These are phyloP conservation scores for Drosophila sucinea DNA, from an alignment of 1,140 invertebrate genomes.

Conservation along the genomic window DNA sequence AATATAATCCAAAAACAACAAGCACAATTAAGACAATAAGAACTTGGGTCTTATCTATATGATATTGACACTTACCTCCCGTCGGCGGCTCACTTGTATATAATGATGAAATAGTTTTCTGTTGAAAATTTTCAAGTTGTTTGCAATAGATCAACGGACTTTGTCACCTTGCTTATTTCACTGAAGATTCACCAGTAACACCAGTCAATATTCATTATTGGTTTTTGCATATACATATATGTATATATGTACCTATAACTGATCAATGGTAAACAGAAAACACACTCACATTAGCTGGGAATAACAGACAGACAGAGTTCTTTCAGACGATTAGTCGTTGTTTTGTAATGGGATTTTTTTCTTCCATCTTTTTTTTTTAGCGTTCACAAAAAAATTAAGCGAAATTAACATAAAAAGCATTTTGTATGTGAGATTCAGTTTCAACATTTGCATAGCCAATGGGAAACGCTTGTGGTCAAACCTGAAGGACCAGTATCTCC, in stretches of 20 bases:
- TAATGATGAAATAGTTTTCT: conserved; percentile 29
- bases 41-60: conserved; percentile 8
- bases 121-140: conserved; percentile 16
- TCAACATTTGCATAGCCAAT: conserved; percentile 33
- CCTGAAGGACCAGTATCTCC: conserved; percentile 4
- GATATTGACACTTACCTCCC: conserved; percentile 32
- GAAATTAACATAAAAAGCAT: conserved; percentile 16
- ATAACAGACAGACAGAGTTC: conserved; percentile 23
- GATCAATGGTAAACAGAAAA: conserved; percentile 1
- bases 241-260: conserved; percentile 10
- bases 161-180: neutral
- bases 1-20: neutral
- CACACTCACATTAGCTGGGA: conserved; percentile 8
- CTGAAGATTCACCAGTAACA: conserved; percentile 22
- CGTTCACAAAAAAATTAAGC: conserved; percentile 14
- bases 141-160: conserved; percentile 24
- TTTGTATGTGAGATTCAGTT: conserved; percentile 31
- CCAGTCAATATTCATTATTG: conserved; percentile 3
- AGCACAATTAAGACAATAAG: neutral
- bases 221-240: neutral
- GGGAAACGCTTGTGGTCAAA: conserved; percentile 16
- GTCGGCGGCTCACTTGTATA: neutral
- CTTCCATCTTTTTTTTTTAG: neutral
- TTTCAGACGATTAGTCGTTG: neutral
- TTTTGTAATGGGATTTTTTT: conserved; percentile 2